Conservation (phyloP, 2,888 invertebrate genomes). For the Melanostoma mellinum region DNA sequence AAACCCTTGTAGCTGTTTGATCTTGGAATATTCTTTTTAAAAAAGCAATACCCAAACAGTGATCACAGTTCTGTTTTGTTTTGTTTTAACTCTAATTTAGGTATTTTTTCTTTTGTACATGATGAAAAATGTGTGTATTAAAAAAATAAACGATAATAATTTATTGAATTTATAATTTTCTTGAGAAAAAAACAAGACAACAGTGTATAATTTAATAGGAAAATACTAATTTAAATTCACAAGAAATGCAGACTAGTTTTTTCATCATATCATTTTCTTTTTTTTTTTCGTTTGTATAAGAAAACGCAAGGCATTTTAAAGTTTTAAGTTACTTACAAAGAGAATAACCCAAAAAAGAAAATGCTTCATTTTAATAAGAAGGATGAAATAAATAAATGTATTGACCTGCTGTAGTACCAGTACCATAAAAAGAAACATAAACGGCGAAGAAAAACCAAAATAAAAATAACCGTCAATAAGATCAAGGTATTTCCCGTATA, state of each 20-base stretch:
- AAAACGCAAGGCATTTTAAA: conserved; percentile 7
- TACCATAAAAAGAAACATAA: too few relatives aligned
- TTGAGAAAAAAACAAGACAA: conserved; percentile 9
- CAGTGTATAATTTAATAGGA: conserved; percentile 34
- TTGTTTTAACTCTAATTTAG: conserved; percentile 24
- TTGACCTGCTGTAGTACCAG: conserved; percentile 1
- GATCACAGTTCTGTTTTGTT: conserved; percentile 4
- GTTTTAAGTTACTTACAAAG: conserved; percentile 18
- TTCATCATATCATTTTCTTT: conserved; percentile 22
- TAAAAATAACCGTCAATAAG: too few relatives aligned
- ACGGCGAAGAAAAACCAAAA: too few relatives aligned
- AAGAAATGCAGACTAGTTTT: conserved; percentile 47
- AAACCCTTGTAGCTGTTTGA: conserved; percentile 37
- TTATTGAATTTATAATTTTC: conserved; percentile 69
- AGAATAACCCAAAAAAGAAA: background rate
- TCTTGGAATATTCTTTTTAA: conserved; percentile 2
- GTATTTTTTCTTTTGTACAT: conserved; percentile 16
- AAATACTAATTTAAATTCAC: conserved; percentile 22
- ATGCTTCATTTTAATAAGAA: conserved; percentile 17
- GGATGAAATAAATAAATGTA: conserved; percentile 46
- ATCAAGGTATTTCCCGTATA: too few relatives aligned
- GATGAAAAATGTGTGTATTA: conserved; percentile 41
- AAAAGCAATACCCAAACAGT: conserved; percentile 23
- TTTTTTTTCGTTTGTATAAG: background rate
- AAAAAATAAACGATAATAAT: conserved; percentile 63